phyloP scores from a whole-genome alignment of 1,140 invertebrate species.

The Brachionus plicatilis region DNA sequence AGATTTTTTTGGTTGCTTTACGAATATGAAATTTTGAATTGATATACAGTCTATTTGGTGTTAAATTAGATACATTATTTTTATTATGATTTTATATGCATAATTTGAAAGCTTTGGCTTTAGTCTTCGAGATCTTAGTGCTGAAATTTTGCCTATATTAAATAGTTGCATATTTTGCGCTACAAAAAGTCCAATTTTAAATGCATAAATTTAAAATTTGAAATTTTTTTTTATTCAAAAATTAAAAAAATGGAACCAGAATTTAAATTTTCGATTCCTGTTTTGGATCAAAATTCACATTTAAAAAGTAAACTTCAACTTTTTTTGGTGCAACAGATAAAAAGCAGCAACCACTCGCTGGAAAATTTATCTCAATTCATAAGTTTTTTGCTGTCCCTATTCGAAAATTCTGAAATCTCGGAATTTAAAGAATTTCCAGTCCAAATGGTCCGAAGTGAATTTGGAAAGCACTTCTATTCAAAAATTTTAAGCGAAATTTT shows the following conservation, averaged over 20 bases:
- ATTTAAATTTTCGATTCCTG: not conserved
- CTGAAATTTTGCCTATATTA: not conserved
- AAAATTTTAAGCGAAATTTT: not conserved
- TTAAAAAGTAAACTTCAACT: not conserved
- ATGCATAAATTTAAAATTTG: not conserved
- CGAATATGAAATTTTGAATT: conserved; percentile 15
- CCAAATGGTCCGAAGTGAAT: not conserved
- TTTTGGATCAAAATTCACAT: not conserved
- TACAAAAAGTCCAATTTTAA: not conserved
- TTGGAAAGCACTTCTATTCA: not conserved
- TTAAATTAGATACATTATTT: not conserved
- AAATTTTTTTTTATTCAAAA: not conserved
- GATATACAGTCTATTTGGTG: not conserved
- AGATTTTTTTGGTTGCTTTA: not conserved
- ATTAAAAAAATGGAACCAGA: not conserved
- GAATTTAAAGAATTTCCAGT: not conserved
- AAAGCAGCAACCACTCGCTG: not conserved
- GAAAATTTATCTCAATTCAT: not conserved
- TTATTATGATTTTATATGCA: not conserved
- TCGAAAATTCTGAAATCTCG: not conserved
- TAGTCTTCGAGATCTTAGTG: not conserved
- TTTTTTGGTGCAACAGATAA: not conserved
- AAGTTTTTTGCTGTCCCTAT: not conserved
- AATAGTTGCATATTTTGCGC: not conserved
- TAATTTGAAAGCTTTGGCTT: not conserved